Percentiles rank a stretch among this genome's conserved stretches.
Conservation (phyloP, 2,888 invertebrate species). For the Agrochola litura region DNA sequence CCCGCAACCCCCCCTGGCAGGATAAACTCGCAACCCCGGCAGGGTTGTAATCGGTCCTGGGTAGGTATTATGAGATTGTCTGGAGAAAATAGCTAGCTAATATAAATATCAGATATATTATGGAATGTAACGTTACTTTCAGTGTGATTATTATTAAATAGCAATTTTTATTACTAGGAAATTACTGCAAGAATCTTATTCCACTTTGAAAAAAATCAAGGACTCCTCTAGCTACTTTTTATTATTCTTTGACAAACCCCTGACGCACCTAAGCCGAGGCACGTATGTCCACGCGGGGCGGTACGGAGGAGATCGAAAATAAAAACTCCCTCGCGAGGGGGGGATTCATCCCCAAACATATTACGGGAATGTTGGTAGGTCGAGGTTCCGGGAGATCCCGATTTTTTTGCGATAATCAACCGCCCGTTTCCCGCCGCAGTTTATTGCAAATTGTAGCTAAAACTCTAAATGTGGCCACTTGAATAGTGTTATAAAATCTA, state of each 20-base stretch:
- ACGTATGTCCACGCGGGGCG: conserved; percentile 84
- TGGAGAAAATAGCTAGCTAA: neutral
- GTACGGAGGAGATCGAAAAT: conserved; percentile 86
- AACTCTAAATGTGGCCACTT: conserved; percentile 49
- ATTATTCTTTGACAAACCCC: conserved; percentile 69
- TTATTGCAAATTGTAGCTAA: conserved; percentile 60
- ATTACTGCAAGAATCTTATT: neutral
- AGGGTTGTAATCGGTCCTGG: neutral
- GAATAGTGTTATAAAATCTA: conserved; percentile 58
- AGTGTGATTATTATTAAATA: neutral
- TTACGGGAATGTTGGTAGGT: conserved; percentile 84
- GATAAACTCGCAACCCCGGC: too few species aligned
- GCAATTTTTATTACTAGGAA: neutral
- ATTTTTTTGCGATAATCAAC: conserved; percentile 84
- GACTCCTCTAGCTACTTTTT: conserved; percentile 42
- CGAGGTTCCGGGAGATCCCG: conserved; percentile 78
- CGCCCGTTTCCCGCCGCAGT: conserved; percentile 62
- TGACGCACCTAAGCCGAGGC: conserved; percentile 78
- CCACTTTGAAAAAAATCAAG: neutral
- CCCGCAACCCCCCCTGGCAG: too few species aligned
- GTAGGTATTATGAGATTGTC: neutral
- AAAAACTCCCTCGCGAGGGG: conserved; percentile 82
- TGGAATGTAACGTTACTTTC: neutral
- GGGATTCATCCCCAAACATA: conserved; percentile 86
- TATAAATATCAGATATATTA: neutral